These are phyloP conservation scores for Hippocampus barbouri DNA, from an alignment of 2,113 vertebrate species.

Conservation along the genomic window DNA sequence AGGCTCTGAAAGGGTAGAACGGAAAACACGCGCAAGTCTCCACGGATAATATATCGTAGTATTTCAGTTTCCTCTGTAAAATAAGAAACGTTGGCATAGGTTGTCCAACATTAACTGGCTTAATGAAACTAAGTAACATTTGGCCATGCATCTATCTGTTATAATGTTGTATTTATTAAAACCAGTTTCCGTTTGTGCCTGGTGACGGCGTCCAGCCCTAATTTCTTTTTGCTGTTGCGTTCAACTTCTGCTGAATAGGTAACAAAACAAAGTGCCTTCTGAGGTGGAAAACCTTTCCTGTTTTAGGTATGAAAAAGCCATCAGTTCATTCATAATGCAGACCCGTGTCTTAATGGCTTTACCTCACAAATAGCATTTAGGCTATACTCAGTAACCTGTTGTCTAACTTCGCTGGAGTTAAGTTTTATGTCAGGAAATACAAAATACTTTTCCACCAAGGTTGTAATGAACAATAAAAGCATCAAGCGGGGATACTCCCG, in stretches of 20 bases:
- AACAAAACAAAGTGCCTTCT: background rate
- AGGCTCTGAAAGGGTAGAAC: background rate
- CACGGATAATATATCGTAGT: background rate
- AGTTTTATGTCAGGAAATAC: background rate
- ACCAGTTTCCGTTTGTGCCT: background rate
- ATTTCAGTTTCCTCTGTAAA: background rate
- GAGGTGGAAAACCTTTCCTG: background rate
- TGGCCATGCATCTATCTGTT: background rate
- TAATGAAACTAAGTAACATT: too few relatives aligned
- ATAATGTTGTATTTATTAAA: background rate
- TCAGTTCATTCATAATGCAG: background rate
- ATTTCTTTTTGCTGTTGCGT: background rate
- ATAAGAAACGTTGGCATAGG: background rate
- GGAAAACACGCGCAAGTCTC: background rate
- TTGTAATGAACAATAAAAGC: background rate
- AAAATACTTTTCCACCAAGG: background rate
- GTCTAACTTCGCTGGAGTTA: background rate
- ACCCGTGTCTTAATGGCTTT: background rate
- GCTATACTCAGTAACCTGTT: background rate
- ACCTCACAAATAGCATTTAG: background rate
- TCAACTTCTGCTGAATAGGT: constrained; percentile 1
- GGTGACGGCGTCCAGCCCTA: background rate
- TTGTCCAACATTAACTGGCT: background rate
- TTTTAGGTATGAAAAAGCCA: constrained; percentile 2
- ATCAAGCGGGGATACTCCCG: background rate